These are phyloP conservation scores for Uropsilus gracilis DNA, from an alignment of 2,113 vertebrate genomes.

Conservation along the genomic window DNA sequence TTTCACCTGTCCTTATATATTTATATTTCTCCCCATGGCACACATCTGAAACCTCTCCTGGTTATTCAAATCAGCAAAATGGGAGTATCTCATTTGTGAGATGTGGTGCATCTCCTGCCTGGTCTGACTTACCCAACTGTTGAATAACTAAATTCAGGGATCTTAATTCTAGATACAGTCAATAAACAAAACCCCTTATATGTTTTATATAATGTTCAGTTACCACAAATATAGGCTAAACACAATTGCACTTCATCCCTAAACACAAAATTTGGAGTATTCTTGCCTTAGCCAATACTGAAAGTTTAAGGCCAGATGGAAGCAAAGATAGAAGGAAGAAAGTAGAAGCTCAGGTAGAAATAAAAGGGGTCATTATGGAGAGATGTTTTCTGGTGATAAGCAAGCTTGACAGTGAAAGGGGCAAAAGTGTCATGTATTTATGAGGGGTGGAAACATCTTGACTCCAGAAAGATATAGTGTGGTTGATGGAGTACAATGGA, in stretches of 20 bases:
- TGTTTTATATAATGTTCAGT: background rate
- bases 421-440: background rate
- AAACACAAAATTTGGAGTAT: slow-evolving; percentile 32
- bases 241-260: background rate
- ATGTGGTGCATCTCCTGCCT: background rate
- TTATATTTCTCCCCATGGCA: background rate
- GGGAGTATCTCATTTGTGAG: background rate
- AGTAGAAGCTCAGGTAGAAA: background rate
- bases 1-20: background rate
- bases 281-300: background rate
- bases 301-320: background rate
- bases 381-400: background rate
- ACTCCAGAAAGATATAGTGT: background rate
- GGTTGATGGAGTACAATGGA: background rate
- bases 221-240: background rate
- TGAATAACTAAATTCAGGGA: background rate
- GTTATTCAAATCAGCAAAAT: background rate
- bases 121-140: background rate
- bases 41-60: background rate
- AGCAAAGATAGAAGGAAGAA: background rate
- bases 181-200: background rate
- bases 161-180: background rate
- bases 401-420: background rate
- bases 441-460: background rate
- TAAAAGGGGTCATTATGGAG: background rate